Evolutionary conservation across 2,888 invertebrate species (phyloP), one percentile per base, ranked within the genome.

Genomic region (Acanthosoma haemorrhoidale): DNA sequence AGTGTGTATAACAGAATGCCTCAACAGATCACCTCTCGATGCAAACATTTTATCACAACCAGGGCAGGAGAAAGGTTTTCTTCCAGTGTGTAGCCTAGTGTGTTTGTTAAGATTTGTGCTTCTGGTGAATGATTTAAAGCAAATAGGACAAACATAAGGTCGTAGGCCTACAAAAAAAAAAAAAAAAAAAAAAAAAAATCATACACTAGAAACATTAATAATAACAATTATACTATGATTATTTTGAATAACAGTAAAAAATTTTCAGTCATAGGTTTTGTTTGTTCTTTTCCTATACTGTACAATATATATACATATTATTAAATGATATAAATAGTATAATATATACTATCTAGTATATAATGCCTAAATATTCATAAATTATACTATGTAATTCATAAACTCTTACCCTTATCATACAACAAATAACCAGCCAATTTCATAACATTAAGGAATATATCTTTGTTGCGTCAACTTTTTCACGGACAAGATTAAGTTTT

Each of bases 1-100:
- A 3, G 90, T 90, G 75, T 90, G 90, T 0, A 90, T 89, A 73
- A 90, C 86, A 4, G 74, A 83, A 80, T 90, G 90, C 0, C 87
- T 80, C 71, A 86, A 83, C 43, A 90, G 79, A 77, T 90, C 89
- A 9, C 84, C 83, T 75, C 87, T 85, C 0, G 87, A 87, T 58
- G 87, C 86, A 80, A 90, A 90, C 64, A 88, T 88, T 74, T 88
- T 85, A 1, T 89, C 88, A 76, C 90, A 90, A 70, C 86, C 83
- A 31, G 86, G 86, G 76, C 90, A 90, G 6, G 75, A 69, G 58
- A 75, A 76, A 2, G 76, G 76, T 29, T 74, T 72, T 25, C 73
- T 72, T 11, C 76, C 76, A 16, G 73, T 75, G 70, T 76, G 76
- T 25, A 74, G 73, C 21, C 75, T 57, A 15, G 73, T 71, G 67